These are phyloP conservation scores for Rhagium mordax DNA, from an alignment of 2,888 invertebrate species.

Conservation along the genomic window DNA sequence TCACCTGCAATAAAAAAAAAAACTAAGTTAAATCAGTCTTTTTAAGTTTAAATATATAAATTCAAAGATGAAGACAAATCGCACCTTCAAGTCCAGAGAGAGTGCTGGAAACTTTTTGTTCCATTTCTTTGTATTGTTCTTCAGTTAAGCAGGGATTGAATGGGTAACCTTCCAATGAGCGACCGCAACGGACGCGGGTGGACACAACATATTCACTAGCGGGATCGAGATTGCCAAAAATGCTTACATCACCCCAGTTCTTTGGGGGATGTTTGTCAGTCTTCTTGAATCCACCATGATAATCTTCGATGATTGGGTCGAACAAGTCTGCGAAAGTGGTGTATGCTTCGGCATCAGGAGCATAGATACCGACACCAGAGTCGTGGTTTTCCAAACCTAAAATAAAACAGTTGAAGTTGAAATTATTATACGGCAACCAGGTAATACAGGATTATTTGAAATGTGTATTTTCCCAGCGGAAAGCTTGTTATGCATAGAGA, in stretches of 20 bases:
- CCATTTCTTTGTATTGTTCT: slow-evolving; percentile 98
- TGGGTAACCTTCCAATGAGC: slow-evolving; percentile 94
- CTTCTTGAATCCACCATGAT: slow-evolving; percentile 96
- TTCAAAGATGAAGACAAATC: not conserved
- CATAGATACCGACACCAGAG: slow-evolving; percentile 97
- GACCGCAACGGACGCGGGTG: slow-evolving; percentile 96
- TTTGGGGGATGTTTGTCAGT: slow-evolving; percentile 94
- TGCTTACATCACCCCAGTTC: slow-evolving; percentile 94
- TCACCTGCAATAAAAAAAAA: slow-evolving; percentile 75
- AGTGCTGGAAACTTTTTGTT: slow-evolving; percentile 88
- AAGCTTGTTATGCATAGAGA: no score
- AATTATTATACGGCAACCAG: no score
- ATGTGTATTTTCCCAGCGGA: no score
- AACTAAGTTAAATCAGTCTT: not conserved
- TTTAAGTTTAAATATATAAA: not conserved
- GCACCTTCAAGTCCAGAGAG: slow-evolving; percentile 80
- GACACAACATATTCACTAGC: slow-evolving; percentile 92
- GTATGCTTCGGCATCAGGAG: slow-evolving; percentile 97
- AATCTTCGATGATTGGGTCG: slow-evolving; percentile 98
- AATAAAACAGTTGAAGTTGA: slow-evolving; percentile 53
- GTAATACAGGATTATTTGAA: no score
- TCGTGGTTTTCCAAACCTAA: slow-evolving; percentile 94
- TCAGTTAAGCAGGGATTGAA: slow-evolving; percentile 98
- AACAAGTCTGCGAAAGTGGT: slow-evolving; percentile 93
- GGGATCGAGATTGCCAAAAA: slow-evolving; percentile 94